Evolutionary conservation across 2,797 vertebrate species (phyloP).

Genomic region (Hydrophis major): DNA sequence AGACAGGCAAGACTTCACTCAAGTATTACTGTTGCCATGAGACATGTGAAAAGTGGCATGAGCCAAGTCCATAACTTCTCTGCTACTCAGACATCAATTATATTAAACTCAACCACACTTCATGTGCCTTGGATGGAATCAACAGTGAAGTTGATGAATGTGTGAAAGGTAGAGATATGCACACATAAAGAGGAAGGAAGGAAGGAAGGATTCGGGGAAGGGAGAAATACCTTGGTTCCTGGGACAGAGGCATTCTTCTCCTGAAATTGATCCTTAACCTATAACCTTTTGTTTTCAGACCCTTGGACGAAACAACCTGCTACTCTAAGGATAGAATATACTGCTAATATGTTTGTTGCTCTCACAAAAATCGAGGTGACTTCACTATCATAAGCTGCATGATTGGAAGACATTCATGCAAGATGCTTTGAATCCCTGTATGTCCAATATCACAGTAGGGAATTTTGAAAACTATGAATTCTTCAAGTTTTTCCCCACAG

Average conservation of each 20-base stretch:
- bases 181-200: neutral
- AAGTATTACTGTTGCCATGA: neutral
- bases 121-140: neutral
- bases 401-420: neutral
- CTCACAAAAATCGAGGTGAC: neutral
- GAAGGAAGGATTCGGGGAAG: neutral
- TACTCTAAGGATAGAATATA: neutral
- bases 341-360: neutral
- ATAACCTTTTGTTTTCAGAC: neutral
- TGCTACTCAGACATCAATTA: rapidly evolving
- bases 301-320: neutral
- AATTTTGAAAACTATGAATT: neutral
- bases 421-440: rapidly evolving
- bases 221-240: neutral
- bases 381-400: neutral
- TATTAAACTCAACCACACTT: neutral
- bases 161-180: neutral
- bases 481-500: neutral
- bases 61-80: neutral
- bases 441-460: neutral
- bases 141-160: neutral
- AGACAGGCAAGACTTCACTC: neutral
- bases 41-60: neutral
- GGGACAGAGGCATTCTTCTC: neutral
- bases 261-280: neutral